Conservation (phyloP, 2,888 invertebrate species). For the Eilema depressum region DNA sequence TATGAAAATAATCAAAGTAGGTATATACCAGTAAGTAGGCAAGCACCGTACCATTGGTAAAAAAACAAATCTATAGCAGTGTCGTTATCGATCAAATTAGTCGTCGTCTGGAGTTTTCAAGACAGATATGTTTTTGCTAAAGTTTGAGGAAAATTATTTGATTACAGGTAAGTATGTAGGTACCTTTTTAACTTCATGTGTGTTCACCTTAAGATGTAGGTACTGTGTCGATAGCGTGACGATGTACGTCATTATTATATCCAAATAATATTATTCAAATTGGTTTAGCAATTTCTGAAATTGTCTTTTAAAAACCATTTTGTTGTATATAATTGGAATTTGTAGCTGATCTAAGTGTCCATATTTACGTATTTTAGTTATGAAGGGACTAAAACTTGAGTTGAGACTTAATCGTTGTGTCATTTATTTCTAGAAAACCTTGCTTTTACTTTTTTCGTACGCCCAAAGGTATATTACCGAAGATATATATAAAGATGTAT, state of each 20-base stretch:
- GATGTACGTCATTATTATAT: conserved; percentile 29
- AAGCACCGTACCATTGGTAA: too few relatives aligned
- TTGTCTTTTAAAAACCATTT: conserved; percentile 22
- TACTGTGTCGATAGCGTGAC: conserved; percentile 44
- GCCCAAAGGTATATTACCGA: not conserved
- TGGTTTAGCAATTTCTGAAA: conserved; percentile 42
- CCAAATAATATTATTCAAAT: conserved; percentile 42
- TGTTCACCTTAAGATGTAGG: not conserved
- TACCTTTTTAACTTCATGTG: too few relatives aligned
- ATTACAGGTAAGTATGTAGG: too few relatives aligned
- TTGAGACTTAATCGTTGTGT: not conserved
- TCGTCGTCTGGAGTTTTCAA: not conserved
- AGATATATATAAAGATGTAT: not conserved
- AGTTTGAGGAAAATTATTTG: not conserved
- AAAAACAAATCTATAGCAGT: too few relatives aligned
- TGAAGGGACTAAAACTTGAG: conserved; percentile 14
- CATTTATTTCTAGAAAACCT: not conserved
- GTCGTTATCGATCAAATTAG: too few relatives aligned
- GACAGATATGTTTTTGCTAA: not conserved
- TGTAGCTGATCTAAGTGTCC: conserved; percentile 23
- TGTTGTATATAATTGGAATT: conserved; percentile 22
- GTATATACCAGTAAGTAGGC: not conserved
- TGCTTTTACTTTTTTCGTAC: not conserved
- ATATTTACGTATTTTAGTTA: conserved; percentile 16
- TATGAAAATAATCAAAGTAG: not conserved